These are phyloP conservation scores for Hemistola chrysoprasaria DNA, from an alignment of 2,888 invertebrate genomes.

Conservation along the genomic window DNA sequence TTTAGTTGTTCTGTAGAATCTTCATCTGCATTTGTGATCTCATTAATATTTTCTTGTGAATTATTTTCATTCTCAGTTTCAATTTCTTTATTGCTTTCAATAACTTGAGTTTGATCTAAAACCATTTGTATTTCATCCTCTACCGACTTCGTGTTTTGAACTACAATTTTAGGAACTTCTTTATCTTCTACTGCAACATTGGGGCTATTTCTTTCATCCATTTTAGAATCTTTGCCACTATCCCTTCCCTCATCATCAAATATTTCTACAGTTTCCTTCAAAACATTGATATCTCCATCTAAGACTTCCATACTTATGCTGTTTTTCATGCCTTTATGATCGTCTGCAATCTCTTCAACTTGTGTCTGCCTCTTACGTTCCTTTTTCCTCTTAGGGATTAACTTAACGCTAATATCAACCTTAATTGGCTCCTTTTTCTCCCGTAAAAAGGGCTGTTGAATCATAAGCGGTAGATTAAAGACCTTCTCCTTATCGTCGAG, in stretches of 20 bases:
- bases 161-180: conserved; percentile 24
- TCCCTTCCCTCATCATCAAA: conserved; percentile 36
- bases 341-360: conserved; percentile 54
- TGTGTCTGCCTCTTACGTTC: conserved; percentile 63
- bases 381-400: conserved; percentile 84
- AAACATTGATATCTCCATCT: conserved; percentile 58
- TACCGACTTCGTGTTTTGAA: conserved; percentile 13
- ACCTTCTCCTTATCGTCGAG: conserved; percentile 69
- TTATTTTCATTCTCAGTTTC: conserved; percentile 6
- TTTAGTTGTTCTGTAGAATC: conserved; percentile 11
- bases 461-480: conserved; percentile 76
- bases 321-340: conserved; percentile 61
- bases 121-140: conserved; percentile 12
- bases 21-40: neutral
- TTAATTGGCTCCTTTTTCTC: conserved; percentile 88
- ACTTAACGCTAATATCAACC: conserved; percentile 89
- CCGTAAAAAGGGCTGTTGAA: conserved; percentile 83
- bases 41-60: conserved; percentile 2
- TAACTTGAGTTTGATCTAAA: conserved; percentile 1
- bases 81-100: conserved; percentile 2
- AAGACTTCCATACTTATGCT: conserved; percentile 72
- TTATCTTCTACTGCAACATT: conserved; percentile 10
- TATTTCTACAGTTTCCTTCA: conserved; percentile 61
- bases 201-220: conserved; percentile 25
- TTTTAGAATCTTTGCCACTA: conserved; percentile 25